These are phyloP conservation scores for Galaxea fascicularis DNA, from an alignment of 92 coral and sea anemone genomes.

Conservation along the genomic window DNA sequence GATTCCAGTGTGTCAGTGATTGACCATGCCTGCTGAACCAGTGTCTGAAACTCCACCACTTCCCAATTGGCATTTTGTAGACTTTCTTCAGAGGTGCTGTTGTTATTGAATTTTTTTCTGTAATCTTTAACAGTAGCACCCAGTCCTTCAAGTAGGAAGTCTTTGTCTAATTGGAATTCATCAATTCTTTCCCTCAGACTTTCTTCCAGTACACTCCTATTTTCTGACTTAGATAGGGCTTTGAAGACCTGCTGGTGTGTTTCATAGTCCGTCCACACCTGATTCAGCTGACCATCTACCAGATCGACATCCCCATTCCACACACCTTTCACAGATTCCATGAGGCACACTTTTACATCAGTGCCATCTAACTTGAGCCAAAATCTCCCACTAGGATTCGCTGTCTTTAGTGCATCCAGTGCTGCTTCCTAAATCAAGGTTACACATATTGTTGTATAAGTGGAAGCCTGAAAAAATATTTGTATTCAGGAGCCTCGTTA, in stretches of 20 bases:
- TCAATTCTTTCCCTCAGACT: background rate
- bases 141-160: conserved; percentile 39
- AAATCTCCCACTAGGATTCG: conserved; percentile 41
- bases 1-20: background rate
- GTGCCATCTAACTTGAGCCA: conserved; percentile 69
- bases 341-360: conserved; percentile 40
- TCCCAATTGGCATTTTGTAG: conserved; percentile 54
- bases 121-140: conserved; percentile 26
- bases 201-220: background rate
- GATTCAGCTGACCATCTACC: conserved; percentile 45
- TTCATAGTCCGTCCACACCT: conserved; percentile 51
- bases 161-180: conserved; percentile 20
- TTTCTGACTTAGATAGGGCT: background rate
- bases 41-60: conserved; percentile 55
- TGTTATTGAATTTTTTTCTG: conserved; percentile 30
- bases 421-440: conserved; percentile 26
- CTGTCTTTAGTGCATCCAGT: conserved; percentile 24
- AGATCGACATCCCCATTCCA: conserved; percentile 70
- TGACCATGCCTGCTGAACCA: conserved; percentile 40
- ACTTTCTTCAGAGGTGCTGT: conserved; percentile 33
- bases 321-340: conserved; percentile 45
- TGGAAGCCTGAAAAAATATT: no score
- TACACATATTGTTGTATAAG: background rate
- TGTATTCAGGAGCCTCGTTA: no score
- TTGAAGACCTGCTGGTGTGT: background rate